Percentiles rank a stretch among this genome's conserved stretches.
phyloP scores from a whole-genome alignment of 2,888 invertebrate species.

The Pachydiplax longipennis region DNA sequence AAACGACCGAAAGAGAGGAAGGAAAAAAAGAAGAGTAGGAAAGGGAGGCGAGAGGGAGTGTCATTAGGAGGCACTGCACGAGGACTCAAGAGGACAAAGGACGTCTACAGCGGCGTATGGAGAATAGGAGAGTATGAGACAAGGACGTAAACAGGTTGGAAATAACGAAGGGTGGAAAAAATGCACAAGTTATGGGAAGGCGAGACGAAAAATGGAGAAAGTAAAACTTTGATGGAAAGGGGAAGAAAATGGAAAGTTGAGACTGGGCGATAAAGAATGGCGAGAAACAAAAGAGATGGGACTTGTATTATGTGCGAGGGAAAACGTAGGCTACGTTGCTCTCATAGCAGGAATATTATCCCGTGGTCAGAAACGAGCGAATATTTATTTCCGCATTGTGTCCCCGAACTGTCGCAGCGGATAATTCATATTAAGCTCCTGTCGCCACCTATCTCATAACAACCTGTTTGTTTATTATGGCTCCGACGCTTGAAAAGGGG shows the following conservation, averaged over 20 bases:
- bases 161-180: background rate
- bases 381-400: too few species aligned
- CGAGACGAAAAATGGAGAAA: background rate
- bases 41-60: background rate
- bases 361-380: too few species aligned
- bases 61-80: background rate
- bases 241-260: background rate
- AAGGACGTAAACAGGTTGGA: background rate
- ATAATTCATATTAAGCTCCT: too few species aligned
- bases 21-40: background rate
- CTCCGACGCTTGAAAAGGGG: too few species aligned
- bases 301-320: background rate
- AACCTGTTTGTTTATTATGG: too few species aligned
- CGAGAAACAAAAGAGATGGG: background rate
- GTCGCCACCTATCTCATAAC: too few species aligned
- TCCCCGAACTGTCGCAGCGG: too few species aligned
- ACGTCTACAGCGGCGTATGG: background rate
- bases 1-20: background rate
- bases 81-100: background rate
- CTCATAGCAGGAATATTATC: too few species aligned
- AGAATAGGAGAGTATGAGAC: background rate
- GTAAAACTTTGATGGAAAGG: background rate
- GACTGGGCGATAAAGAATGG: background rate
- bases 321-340: too few species aligned
- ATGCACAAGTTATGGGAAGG: background rate